Evolutionary conservation across 92 coral and sea anemone genomes (phyloP).

Genomic region (Bergia puertoricense): DNA sequence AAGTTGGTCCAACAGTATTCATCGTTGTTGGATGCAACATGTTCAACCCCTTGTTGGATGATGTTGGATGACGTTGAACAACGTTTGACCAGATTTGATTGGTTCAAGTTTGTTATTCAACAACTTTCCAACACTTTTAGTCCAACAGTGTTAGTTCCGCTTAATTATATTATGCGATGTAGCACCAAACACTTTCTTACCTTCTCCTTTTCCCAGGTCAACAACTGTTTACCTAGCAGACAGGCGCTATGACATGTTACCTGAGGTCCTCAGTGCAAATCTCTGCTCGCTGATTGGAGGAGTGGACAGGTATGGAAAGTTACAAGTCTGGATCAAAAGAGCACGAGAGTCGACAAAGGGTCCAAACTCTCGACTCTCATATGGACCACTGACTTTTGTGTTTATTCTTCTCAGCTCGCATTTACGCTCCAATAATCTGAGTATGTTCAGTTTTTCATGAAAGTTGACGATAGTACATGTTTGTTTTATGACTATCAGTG

Average conservation of each 20-base stretch:
- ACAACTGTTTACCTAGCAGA: constrained; percentile 93
- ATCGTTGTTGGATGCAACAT: no score
- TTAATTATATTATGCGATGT: no score
- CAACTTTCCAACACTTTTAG: no score
- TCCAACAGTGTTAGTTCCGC: no score
- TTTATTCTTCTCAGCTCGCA: not conserved
- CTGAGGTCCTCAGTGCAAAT: constrained; percentile 89
- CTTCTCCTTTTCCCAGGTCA: constrained; percentile 53
- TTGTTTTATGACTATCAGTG: not conserved
- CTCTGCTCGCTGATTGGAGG: constrained; percentile 89
- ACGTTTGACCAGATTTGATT: no score
- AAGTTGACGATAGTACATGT: not conserved
- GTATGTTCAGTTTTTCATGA: no score
- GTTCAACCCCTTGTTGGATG: no score
- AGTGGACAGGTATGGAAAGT: constrained; percentile 73
- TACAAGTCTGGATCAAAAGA: not conserved
- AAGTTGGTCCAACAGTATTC: no score
- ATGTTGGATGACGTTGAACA: no score
- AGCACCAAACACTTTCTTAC: not conserved
- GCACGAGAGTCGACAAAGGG: not conserved
- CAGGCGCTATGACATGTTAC: constrained; percentile 90
- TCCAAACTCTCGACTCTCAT: no score
- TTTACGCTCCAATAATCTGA: no score
- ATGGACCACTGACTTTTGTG: not conserved
- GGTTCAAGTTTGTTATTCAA: no score